These are phyloP conservation scores for Erpobdella octoculata DNA, from an alignment of 2,888 invertebrate genomes.

Conservation along the genomic window DNA sequence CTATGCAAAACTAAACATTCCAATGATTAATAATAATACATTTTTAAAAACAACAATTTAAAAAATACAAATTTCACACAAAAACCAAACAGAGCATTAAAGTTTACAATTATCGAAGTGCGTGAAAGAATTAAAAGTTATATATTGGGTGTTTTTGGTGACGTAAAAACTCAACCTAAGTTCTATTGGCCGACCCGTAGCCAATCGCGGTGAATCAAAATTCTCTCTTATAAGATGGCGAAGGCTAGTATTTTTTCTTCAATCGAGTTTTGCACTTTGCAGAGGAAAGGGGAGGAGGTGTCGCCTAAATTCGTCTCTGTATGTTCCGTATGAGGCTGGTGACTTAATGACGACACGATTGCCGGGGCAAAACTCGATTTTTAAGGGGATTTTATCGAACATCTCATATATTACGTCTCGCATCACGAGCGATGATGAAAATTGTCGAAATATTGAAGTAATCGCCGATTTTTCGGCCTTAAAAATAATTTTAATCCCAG, in stretches of 20 bases:
- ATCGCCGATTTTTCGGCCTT: background rate
- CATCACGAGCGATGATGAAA: background rate
- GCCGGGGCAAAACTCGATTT: slow-evolving; percentile 8
- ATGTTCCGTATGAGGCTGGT: background rate
- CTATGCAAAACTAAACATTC: too few species aligned
- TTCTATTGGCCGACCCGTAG: slow-evolving; percentile 22
- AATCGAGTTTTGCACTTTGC: background rate
- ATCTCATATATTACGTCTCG: background rate
- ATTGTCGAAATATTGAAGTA: background rate
- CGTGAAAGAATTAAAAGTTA: too few species aligned
- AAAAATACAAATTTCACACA: too few species aligned
- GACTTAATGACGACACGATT: background rate
- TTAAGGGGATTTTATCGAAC: slow-evolving; percentile 4
- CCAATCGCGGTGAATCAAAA: slow-evolving; percentile 20
- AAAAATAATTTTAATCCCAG: background rate
- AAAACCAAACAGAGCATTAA: too few species aligned
- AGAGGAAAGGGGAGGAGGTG: background rate
- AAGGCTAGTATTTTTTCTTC: slow-evolving; percentile 24
- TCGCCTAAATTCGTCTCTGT: background rate
- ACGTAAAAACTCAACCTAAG: slow-evolving; percentile 8
- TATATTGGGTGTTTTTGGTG: slow-evolving; percentile 13
- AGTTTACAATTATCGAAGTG: too few species aligned
- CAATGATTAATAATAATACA: too few species aligned
- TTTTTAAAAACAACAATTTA: too few species aligned
- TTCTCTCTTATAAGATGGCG: slow-evolving; percentile 30